phyloP scores from a whole-genome alignment of 2,113 vertebrate species.

The Haliaeetus leucogaster region DNA sequence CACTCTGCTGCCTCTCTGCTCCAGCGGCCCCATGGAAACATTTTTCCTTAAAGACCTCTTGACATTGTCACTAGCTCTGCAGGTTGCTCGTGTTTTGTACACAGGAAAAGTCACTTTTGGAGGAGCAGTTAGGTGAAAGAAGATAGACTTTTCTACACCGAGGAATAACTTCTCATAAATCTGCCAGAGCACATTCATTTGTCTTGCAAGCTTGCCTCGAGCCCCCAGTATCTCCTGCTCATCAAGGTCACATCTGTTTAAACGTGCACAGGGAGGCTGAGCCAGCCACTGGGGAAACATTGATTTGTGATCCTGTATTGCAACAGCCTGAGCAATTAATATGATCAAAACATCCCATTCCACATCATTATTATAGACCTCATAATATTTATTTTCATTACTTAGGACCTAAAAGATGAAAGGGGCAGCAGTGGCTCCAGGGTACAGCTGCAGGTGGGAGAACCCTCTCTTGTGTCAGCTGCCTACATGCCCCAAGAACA shows the following conservation, averaged over 20 bases:
- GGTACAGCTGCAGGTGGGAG: background rate
- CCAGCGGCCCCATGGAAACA: background rate
- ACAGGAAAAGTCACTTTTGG: background rate
- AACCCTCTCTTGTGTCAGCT: background rate
- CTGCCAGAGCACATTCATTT: background rate
- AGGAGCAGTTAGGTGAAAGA: constrained; percentile 15
- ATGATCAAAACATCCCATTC: constrained; percentile 6
- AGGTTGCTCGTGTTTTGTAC: background rate
- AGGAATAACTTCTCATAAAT: constrained; percentile 42
- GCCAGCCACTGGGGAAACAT: background rate
- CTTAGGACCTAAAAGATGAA: background rate
- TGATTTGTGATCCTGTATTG: constrained; percentile 6
- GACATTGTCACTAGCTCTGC: constrained; percentile 13
- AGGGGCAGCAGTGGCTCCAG: background rate
- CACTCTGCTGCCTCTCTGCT: background rate
- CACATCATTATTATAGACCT: background rate
- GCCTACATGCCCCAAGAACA: background rate
- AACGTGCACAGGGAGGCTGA: background rate
- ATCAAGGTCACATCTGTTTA: constrained; percentile 48
- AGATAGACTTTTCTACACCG: background rate
- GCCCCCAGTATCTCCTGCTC: background rate
- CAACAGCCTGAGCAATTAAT: constrained; percentile 34
- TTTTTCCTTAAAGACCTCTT: constrained; percentile 31
- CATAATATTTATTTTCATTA: constrained; percentile 5
- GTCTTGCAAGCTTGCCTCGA: background rate